Conservation (phyloP, 2,797 vertebrate genomes). For the Hydrophis major region DNA sequence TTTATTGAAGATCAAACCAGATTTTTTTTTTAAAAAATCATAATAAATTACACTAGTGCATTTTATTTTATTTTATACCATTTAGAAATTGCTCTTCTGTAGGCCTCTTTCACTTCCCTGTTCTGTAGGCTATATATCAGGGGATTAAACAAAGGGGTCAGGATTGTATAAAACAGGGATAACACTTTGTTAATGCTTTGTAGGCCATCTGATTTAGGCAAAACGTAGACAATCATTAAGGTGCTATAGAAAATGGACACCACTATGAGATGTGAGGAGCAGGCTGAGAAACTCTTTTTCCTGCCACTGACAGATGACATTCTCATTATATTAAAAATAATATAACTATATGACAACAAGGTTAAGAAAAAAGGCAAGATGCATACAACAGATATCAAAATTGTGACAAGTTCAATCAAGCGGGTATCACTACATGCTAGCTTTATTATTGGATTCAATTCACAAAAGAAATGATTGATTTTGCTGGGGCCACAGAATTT, state of each 20-base stretch:
- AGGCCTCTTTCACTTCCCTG: slow-evolving; percentile 54
- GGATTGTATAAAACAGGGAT: background rate
- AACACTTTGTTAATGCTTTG: background rate
- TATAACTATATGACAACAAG: slow-evolving; percentile 44
- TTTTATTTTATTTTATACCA: background rate
- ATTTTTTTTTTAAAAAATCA: background rate
- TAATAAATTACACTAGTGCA: background rate
- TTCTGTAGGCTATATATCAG: slow-evolving; percentile 48
- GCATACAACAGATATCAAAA: slow-evolving; percentile 39
- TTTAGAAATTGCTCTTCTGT: slow-evolving; percentile 3
- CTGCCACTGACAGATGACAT: slow-evolving; percentile 37
- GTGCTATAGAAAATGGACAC: slow-evolving; percentile 56
- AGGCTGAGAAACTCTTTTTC: slow-evolving; percentile 57
- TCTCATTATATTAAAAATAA: slow-evolving; percentile 51
- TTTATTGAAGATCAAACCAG: background rate
- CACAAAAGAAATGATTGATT: slow-evolving; percentile 34
- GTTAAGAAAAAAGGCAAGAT: slow-evolving; percentile 38
- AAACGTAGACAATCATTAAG: background rate
- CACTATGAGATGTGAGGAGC: slow-evolving; percentile 55
- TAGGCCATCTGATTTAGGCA: background rate
- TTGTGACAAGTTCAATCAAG: background rate
- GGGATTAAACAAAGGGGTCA: background rate
- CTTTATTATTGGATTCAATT: slow-evolving; percentile 21
- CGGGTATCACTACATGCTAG: slow-evolving; percentile 1
- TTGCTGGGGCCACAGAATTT: slow-evolving; percentile 39